Percentiles rank a stretch among this genome's conserved stretches.
phyloP scores from a whole-genome alignment of 2,888 invertebrate species.

The Galeopsomyia nigrocyanea region DNA sequence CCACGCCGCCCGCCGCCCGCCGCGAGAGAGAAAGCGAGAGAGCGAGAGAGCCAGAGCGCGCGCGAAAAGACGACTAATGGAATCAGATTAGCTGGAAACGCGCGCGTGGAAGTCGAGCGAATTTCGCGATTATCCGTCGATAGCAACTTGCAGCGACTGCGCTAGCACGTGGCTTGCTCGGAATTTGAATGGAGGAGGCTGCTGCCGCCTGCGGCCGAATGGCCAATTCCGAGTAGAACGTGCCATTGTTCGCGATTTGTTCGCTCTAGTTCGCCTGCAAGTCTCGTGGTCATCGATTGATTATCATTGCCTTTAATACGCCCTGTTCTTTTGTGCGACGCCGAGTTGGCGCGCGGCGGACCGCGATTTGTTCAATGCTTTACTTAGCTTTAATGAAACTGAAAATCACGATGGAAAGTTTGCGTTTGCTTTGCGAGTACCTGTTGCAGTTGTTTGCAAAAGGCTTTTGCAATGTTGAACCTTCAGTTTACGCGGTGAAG shows the following conservation, averaged over 20 bases:
- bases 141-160: neutral
- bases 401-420: too few relatives aligned
- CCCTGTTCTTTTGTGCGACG: too few relatives aligned
- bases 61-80: conserved; percentile 2
- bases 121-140: conserved; percentile 18
- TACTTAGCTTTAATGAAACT: too few relatives aligned
- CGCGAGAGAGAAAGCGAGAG: too few relatives aligned
- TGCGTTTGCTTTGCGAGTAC: too few relatives aligned
- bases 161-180: neutral
- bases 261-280: neutral
- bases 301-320: neutral
- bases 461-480: too few relatives aligned
- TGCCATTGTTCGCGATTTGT: conserved; percentile 13
- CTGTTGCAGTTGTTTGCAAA: too few relatives aligned
- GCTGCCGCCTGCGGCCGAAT: conserved; percentile 13
- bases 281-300: neutral
- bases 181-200: conserved; percentile 39
- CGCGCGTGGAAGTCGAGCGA: conserved; percentile 16
- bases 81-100: conserved; percentile 7
- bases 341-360: too few relatives aligned
- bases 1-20: too few relatives aligned
- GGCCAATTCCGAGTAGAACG: conserved; percentile 17
- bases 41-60: neutral
- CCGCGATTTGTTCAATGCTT: too few relatives aligned
- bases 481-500: too few relatives aligned